phyloP scores from a whole-genome alignment of 92 coral and sea anemone genomes.

The Epizoanthus illoricatus region DNA sequence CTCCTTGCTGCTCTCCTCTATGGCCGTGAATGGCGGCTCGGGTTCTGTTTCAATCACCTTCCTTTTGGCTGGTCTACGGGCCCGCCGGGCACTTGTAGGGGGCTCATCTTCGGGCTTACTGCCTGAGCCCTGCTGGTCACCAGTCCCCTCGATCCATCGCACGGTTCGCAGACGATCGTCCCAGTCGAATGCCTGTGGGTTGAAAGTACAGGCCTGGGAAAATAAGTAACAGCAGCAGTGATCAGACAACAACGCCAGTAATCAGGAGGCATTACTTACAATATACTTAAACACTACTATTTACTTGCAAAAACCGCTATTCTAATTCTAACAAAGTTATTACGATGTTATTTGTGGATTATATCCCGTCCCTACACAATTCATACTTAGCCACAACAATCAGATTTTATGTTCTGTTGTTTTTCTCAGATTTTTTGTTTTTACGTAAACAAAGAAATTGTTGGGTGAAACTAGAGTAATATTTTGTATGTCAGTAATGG shows the following conservation, averaged over 20 bases:
- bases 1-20: slow-evolving; percentile 83
- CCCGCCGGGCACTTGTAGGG: slow-evolving; percentile 56
- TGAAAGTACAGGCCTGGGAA: slow-evolving; percentile 30
- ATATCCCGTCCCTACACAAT: too few relatives aligned
- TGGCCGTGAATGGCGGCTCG: slow-evolving; percentile 86
- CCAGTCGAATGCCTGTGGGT: slow-evolving; percentile 93
- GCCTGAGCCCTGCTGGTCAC: slow-evolving; percentile 46
- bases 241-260: background rate
- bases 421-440: too few relatives aligned
- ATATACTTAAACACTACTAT: background rate
- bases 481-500: too few relatives aligned
- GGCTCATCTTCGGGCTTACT: slow-evolving; percentile 62
- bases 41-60: slow-evolving; percentile 89
- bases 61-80: slow-evolving; percentile 79
- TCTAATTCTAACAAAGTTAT: too few relatives aligned
- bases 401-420: too few relatives aligned
- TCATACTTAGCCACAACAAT: too few relatives aligned
- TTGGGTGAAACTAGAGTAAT: too few relatives aligned
- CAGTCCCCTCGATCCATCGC: slow-evolving; percentile 81
- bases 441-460: too few relatives aligned
- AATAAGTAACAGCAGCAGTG: background rate
- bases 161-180: slow-evolving; percentile 98
- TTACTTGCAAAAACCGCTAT: too few relatives aligned
- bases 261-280: background rate
- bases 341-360: too few relatives aligned